Base-by-base conservation (phyloP, 2,113 vertebrate species). In the Elaphurus davidianus region DNA sequence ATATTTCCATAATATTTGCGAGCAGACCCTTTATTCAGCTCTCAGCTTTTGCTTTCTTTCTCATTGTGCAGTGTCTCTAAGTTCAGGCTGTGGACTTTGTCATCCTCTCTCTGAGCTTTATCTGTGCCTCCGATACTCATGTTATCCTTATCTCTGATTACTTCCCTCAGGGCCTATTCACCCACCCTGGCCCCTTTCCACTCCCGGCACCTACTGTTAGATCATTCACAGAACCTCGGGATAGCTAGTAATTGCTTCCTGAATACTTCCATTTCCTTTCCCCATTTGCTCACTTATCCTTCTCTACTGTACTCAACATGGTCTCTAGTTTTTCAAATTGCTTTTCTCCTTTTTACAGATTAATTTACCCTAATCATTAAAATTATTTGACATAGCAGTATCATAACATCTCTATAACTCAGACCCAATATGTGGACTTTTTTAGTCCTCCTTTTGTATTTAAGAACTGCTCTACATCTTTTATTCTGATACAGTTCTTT, bases 191-290 rank as follows among this genome's bases (percentile, higher is more conserved):
- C 98, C 59, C 96, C 98, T 98, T 97, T 98, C 97, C 97, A 40
- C 94, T 98, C 64, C 40, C 28, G 9, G 97, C 97, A 97, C 96
- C 93, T 98, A 86, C 81, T 98, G 97, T 91, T 98, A 97, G 97
- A 98, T 98, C 97, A 97, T 96, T 95, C 3, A 0, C 90, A 95
- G 98, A 98, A 98, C 98, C 94, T 98, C 96, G 97, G 98, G 98
- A 98, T 96, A 97, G 96, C 64, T 2, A 96, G 95, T 98, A 98
- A 99, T 98, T 99, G 98, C 98, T 98, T 99, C 98, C 98, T 97
- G 97, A 99, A 98, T 90, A 97, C 97, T 98, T 97, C 96, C 92
- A 95, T 98, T 98, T 98, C 94, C 95, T 98, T 90, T 92, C 78
- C 91, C 67, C 93, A 90, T 40, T 60, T 97, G 94, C 97, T 98